A percentile compares a stretch with the other conserved stretches of the same genome.
Evolutionary conservation across 2,888 invertebrate species (phyloP).

Genomic region (Schrankia costaestrigalis): DNA sequence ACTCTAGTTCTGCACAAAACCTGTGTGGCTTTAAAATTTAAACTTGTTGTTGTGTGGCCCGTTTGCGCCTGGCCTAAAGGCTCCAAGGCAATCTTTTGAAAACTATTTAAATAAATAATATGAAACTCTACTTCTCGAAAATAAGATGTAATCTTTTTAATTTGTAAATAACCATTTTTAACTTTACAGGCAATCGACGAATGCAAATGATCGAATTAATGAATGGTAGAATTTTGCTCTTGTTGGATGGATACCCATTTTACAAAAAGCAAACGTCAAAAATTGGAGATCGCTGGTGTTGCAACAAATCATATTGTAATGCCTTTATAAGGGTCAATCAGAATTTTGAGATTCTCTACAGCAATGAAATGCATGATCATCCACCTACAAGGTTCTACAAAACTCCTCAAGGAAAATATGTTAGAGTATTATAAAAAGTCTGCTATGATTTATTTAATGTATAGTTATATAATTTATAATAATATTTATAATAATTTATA

Average conservation of each 20-base stretch:
- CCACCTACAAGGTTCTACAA: constrained; percentile 19
- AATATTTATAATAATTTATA: no score
- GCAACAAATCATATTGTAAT: constrained; percentile 39
- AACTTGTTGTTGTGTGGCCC: no score
- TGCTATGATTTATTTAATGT: no score
- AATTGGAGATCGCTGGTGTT: constrained; percentile 36
- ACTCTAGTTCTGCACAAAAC: no score
- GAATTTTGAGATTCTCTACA: constrained; percentile 11
- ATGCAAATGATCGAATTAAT: constrained; percentile 32
- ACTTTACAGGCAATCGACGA: constrained; percentile 1
- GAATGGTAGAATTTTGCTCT: constrained; percentile 34
- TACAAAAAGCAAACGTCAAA: constrained; percentile 31
- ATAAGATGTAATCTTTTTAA: no score
- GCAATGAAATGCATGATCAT: constrained; percentile 27
- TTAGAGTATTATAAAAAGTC: constrained; percentile 13
- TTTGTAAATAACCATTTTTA: no score
- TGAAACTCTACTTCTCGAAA: no score
- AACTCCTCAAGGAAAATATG: constrained; percentile 24
- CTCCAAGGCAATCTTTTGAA: no score
- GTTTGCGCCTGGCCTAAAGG: no score
- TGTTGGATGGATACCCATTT: constrained; percentile 41
- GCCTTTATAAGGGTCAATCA: constrained; percentile 32
- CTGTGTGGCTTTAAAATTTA: no score
- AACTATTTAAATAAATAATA: no score
- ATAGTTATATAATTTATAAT: no score